Base-by-base conservation (phyloP, 2,888 invertebrate genomes). In the Hipparchia sbordonii region DNA sequence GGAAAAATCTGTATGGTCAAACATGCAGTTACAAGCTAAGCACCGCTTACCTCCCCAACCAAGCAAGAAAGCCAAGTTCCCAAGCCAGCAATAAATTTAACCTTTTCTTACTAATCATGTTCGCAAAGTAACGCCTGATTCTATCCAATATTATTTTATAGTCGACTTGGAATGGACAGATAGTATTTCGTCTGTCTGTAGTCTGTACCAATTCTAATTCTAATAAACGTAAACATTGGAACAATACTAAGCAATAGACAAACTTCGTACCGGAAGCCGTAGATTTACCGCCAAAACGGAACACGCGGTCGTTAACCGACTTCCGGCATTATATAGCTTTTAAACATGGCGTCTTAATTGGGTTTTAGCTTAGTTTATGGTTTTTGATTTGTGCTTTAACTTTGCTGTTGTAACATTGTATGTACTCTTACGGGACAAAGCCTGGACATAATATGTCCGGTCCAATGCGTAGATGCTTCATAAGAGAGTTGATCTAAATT, bases 271-370 rank as follows among this genome's bases (percentile, higher is more conserved):
- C 72, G 76, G 77, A 79, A 77, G 76, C 69, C 67, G 72, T 79
- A 74, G 67, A 78, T 76, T 72, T 67, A 75, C 74, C 72, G 52
- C 61, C 67, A 70, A 48, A 76, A 67, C 77, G 79, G 79, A 78
- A 77, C 71, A 57, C 23, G 57, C 62, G 73, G 67, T 75, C 75
- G 78, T 74, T 78, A 72, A 71, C 66, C 9, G 39, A 60, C 77
- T 74, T 77, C 79, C 79, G 77, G 67, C 63, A 57, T 62, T 71
- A 68, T 72, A 77, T 76, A 74, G 77, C 76, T 67, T 72, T 71
- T 56, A 72, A 75, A 75, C 77, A 76, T 73, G 77, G 73, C 67
- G 56, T 61, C 68, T 75, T 72, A 75, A 72, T 75, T 74, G 67
- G 56, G 13, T 73, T 72, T 71, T 61, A 39, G 52, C 12, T 52